Evolutionary conservation across 2,797 vertebrate species (phyloP), one percentile per base, ranked within the genome.

Genomic region (Pampus argenteus): DNA sequence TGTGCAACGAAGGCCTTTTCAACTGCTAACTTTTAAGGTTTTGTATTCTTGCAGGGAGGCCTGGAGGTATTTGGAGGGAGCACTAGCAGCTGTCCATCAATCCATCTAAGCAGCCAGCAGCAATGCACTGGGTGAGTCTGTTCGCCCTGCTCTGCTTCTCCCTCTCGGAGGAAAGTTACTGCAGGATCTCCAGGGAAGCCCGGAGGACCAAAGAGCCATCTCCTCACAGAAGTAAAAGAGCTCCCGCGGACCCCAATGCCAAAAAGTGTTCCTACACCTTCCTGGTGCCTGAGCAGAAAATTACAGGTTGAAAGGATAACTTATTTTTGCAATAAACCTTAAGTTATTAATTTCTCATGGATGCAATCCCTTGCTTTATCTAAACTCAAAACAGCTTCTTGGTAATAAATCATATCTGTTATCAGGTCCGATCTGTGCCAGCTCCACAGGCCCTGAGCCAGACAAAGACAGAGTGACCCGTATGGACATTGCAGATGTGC

Each of bases 191-290:
- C 18, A 93, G 93, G 56, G 86, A 91, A 69, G 93, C 90, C 0
- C 79, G 72, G 81, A 90, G 76, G 78, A 87, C 64, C 82, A 92
- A 72, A 84, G 90, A 83, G 70, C 65, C 25, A 47, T 81, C 50
- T 14, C 69, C 87, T 10, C 81, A 86, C 65, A 91, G 92, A 64
- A 89, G 70, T 66, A 92, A 84, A 79, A 88, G 93, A 79, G 88
- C 93, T 45, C 44, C 91, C 3, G 10, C 40, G 47, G 94, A 95
- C 55, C 90, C 94, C 0, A 86, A 93, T 74, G 89, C 82, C n/a
- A 98, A 95, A 87, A 97, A 96, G 82, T 99, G 98, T 42, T 95
- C 96, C 22, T 99, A 99, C 83, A 99, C 98, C 0, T 99, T 99
- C 89, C 87, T 99, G 76, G 93, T 99, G 0, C 98, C 98, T 0